Evolutionary conservation across 2,113 vertebrate genomes (phyloP), one percentile per base, ranked within the genome.

Genomic region (Mesitornis unicolor): DNA sequence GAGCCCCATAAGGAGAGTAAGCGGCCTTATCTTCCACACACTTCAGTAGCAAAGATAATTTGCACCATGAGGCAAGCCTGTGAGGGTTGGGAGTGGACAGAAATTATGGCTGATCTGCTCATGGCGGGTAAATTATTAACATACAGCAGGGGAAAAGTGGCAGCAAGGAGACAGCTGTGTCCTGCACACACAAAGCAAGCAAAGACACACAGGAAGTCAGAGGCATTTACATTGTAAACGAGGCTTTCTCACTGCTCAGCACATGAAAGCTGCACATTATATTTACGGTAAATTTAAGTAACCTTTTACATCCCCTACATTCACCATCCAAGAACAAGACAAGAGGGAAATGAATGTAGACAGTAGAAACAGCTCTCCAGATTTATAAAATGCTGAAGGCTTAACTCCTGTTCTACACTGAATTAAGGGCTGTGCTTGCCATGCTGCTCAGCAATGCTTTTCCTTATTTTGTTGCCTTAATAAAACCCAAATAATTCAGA

Each of bases 91-190:
- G 65, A 79, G 53, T 68, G 40, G 21, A 78, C 15, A 91, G 57
- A 87, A 94, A 79, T 87, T 95, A 87, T 94, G 75, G 78, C 13
- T 82, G 63, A 65, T 81, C 40, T 67, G 67, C 45, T 85, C 57
- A 33, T 21, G 35, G 48, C 68, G 75, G 60, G 96, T 97, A 92
- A 95, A 97, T 95, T 16, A 96, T 96, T 97, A 97, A 97, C 80
- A 2, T 40, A 18, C 14, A 65, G 47, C 68, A 54, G 50, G 54
- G 24, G 43, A 93, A 94, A 70, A 54, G 89, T 63, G 84, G 68
- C 38, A 22, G 22, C 48, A 87, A 93, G 63, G 86, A 86, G 45
- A 48, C 20, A 59, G 71, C 86, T 92, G 71, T 84, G 68, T 64
- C 83, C 54, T 77, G 45, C 38, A 50, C 29, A 25, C 63, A 83